Base-by-base conservation (phyloP, 2,888 invertebrate species). In the Sabatieria punctata region DNA sequence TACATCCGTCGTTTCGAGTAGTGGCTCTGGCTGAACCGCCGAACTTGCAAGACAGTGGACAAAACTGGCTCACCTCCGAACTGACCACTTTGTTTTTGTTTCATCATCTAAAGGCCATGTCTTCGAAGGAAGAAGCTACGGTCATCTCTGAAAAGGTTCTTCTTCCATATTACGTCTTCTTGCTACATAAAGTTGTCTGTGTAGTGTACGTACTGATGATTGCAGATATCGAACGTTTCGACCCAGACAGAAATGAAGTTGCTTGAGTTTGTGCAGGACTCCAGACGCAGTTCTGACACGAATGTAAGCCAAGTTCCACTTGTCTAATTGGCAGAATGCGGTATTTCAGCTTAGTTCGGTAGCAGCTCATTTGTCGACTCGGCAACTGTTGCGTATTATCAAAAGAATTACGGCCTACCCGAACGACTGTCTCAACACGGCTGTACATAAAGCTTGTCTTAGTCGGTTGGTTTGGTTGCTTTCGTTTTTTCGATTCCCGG, bases 31-130 rank as follows among this genome's bases (percentile, higher is more conserved):
- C 85, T 0, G 89, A 91, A 64, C 84, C 88, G 0, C 84, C 82
- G 2, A 62, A 64, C 19, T 38, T 54, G 18, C 64, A 69, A n/a
- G 61, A 65, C 35, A 26, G 33, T 57, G 53, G 27, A 48, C 46
- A 42, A 48, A 79, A 79, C 56, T 95, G 93, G 93, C 69, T 95
- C 45, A 83, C 82, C 2, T 80, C 91, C 0, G 91, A 95, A 69
- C 73, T 88, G 51, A 71, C 93, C 8, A 85, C 85, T 58, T 71
- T 91, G 52, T 89, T 93, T 64, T 69, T 85, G n/a, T 93, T 82
- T 65, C 85, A 89, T 60, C 78, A 82, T 65, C 78, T 91, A 73
- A 75, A 84, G 43, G 80, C 84, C 33, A 69, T 93, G 30, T 78
- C 78, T 46, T 77, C 79, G 58, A 67, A 71, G 1, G 89, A 95